Conservation (phyloP, 2,113 vertebrate genomes). For the Gnathonemus longibarbis region DNA sequence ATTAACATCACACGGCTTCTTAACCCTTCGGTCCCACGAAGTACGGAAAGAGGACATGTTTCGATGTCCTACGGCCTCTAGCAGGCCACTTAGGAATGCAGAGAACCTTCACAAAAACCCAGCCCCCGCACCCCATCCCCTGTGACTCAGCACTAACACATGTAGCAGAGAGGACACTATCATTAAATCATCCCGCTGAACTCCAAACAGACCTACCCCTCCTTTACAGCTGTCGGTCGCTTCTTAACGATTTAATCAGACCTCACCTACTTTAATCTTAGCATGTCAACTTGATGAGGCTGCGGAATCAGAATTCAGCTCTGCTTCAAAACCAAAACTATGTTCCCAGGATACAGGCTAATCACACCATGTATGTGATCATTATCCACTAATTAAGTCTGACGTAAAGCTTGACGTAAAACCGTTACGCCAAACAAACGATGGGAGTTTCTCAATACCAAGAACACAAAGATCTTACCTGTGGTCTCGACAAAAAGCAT, state of each 20-base stretch:
- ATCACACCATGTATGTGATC: background rate
- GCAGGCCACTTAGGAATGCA: background rate
- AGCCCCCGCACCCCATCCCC: background rate
- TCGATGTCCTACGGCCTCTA: background rate
- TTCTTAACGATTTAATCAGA: background rate
- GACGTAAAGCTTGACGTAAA: background rate
- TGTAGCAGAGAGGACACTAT: background rate
- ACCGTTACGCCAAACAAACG: background rate
- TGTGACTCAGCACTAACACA: background rate
- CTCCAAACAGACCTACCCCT: background rate
- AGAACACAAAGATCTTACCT: background rate
- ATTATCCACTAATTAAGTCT: background rate
- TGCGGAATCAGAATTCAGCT: background rate
- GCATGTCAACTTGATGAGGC: background rate
- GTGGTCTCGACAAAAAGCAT: background rate
- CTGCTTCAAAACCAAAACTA: background rate
- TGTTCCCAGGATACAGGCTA: background rate
- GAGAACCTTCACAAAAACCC: background rate
- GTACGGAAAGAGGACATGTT: background rate
- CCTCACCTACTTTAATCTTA: background rate
- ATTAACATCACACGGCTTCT: background rate
- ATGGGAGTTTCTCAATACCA: background rate
- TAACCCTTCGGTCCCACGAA: background rate
- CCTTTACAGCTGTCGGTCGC: background rate
- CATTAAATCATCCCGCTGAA: background rate